Evolutionary conservation across 2,797 vertebrate species (phyloP), one percentile per base, ranked within the genome.

Genomic region (Chelon auratus): DNA sequence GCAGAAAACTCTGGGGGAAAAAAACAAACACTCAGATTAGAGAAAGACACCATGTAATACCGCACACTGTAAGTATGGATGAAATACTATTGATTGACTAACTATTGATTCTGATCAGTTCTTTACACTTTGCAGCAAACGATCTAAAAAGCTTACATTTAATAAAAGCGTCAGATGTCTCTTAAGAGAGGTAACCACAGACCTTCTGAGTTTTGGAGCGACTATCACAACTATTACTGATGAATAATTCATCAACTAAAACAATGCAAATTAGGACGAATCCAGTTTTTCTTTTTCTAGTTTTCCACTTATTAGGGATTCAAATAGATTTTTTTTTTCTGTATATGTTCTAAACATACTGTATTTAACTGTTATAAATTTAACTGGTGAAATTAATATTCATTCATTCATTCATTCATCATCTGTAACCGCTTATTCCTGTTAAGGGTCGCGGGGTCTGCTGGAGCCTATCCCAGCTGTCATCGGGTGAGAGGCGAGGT

Each of bases 1-100:
- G 90, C 89, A 40, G 88, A 91, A 82, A 93, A 94, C 83, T 94
- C 93, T 94, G 81, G 15, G 26, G 77, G 64, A 68, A 58, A 51
- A 62, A 37, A 33, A 22, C 1, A 2, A 56, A 15, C n/a, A 63
- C 1, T 12, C 36, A 22, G 18, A 20, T 50, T 2, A 12, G 20
- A 50, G 10, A 50, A 20, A 12, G 11, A 12, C 48, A 50, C 20
- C 30, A 8, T 33, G 30, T 33, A 3, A 33, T 33, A 33, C 4
- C 3, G 4, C 6, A 7, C 30, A 33, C 7, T 33, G 2, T 33
- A 33, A 1, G 30, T 6, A 33, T 7, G 30, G 30, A 33, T 33
- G 5, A 6, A 33, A 8, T 33, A 33, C 3, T 33, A 33, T 33
- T 33, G 30, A 26, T 26, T 26, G 3, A 26, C 24, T 26, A 3